phyloP scores from a whole-genome alignment of 2,113 vertebrate species.

The Phocoena phocoena region DNA sequence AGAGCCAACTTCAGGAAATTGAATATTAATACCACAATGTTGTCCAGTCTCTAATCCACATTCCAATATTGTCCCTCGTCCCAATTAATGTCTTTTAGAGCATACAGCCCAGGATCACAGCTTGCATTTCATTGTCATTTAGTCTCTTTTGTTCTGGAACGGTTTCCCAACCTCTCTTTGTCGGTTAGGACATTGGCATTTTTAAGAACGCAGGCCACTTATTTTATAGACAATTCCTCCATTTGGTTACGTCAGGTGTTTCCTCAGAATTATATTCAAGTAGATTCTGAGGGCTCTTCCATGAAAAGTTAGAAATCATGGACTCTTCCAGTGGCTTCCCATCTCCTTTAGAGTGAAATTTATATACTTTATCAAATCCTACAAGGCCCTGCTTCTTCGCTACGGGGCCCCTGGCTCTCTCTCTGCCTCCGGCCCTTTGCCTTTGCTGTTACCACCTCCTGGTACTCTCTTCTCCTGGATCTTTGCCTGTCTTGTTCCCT shows the following conservation, averaged over 20 bases:
- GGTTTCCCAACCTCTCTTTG: background rate
- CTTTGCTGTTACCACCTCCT: background rate
- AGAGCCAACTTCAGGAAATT: background rate
- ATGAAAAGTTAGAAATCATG: background rate
- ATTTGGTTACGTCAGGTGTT: background rate
- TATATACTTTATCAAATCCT: background rate
- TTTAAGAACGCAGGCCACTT: background rate
- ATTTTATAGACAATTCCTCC: background rate
- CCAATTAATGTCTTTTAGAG: accelerated
- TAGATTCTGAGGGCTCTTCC: background rate
- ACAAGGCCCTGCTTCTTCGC: background rate
- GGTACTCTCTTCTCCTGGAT: background rate
- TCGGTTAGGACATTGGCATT: background rate
- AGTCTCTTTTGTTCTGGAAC: background rate
- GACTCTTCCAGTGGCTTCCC: background rate
- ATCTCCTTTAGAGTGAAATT: background rate
- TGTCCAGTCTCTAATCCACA: background rate
- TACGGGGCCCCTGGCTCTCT: too few species aligned
- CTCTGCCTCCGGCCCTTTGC: background rate
- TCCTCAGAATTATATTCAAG: background rate
- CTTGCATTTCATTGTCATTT: background rate
- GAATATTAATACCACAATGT: background rate
- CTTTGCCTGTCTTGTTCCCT: background rate
- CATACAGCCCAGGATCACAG: accelerated
- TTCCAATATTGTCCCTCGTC: background rate